Base-by-base conservation (phyloP, 2,797 vertebrate species). In the Gambusia yucatana region DNA sequence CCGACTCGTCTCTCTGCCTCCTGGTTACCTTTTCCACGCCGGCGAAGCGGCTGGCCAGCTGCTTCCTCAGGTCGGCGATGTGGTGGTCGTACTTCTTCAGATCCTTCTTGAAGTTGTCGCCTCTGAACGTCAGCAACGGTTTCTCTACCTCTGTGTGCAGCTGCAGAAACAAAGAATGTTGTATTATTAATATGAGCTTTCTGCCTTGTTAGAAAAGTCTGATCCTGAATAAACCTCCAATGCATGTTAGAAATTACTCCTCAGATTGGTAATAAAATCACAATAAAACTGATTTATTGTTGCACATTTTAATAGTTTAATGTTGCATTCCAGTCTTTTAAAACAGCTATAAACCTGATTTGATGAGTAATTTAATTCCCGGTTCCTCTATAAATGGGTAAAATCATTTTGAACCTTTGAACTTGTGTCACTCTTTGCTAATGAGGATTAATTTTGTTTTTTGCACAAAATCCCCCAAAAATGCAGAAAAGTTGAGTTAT, bases 1-100 rank as follows among this genome's bases (percentile, higher is more conserved):
- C 57, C 36, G 48, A 0, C 65, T 69, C 36, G 48, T 0, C 65
- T 69, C 25, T 55, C 7, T 33, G 71, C 28, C 39, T 73, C 2
- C 6, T 74, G 47, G n/a, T 70, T 44, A 99, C 98, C 97, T 99
- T 99, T 88, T 99, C 98, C 30, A 99, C 98, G 0, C 97, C 93
- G 0, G 95, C 94, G 1, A 97, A 98, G 78, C 98, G 97, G 87
- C 97, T 97, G 55, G 97, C 95, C 36, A 99, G 96, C 88, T 99
- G 98, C 93, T 99, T 99, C 84, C 98, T 93, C 41, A 99, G 88
- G 92, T 99, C 98, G 0, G 97, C 95, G 3, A 99, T 97, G 90
- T 99, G 97, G 87, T 99, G 98, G 92, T 99, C 98, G 9, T 97
- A 98, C 93, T 99, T 99, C 70, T 99, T 99, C 97, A 99, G 96